Evolutionary conservation across 2,888 invertebrate species (phyloP), one percentile per base, ranked within the genome.

Genomic region (Drosophila melanosoma): DNA sequence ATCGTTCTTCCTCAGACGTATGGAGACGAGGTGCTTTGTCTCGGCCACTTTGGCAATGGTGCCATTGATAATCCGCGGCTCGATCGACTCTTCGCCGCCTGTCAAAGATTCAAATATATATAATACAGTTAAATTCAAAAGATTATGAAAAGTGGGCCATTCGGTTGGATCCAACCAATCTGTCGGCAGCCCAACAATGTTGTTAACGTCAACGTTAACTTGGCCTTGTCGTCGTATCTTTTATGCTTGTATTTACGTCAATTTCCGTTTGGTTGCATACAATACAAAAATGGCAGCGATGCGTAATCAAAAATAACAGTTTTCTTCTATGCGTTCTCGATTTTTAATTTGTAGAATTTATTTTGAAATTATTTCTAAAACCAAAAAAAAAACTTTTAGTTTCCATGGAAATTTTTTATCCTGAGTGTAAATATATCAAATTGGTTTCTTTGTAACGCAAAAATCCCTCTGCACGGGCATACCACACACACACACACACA

Each of bases 1-100:
- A 10, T 93, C 92, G 23, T 81, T 77, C 11, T 70, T 75, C 33
- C 79, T 83, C 26, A 93, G 69, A 33, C 92, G 82, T 32, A 93
- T 91, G 36, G 93, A 93, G 4, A 91, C 93, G 60, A 91, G 76
- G 68, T 90, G 85, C 70, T 91, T 91, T 1, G 90, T 81, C 29
- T 87, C 76, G 1, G 68, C 68, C 10, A 61, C 35, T 0, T 51
- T 69, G 20, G 92, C 92, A 8, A 67, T n/a, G 7, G 82, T 82
- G 1, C 92, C 92, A 68, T 92, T 92, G 23, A 92, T 90, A 35
- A 92, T 91, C 32, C 92, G 88, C 10, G 90, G 76, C 51, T 74
- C 65, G 3, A 57, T 45, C n/a, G 51, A 12, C 23, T 63, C 35
- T 45, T 48, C 51, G 3, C 42, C 70, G 26, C 42, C 74, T 74